These are phyloP conservation scores for Aphodius granarius DNA, from an alignment of 2,888 invertebrate genomes.

Conservation along the genomic window DNA sequence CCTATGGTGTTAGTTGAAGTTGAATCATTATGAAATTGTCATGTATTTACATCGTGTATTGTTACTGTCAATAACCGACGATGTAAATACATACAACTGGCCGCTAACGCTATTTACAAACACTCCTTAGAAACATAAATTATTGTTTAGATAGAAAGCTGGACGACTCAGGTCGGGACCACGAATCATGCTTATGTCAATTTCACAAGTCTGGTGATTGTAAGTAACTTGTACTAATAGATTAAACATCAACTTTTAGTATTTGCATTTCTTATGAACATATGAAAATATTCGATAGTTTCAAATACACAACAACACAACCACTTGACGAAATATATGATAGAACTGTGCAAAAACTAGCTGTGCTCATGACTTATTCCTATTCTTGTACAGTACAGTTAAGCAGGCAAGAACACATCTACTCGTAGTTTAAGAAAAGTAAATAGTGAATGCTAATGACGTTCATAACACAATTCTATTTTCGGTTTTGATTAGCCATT, in stretches of 20 bases:
- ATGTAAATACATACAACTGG: not conserved
- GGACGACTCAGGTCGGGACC: not conserved
- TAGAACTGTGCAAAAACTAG: no score
- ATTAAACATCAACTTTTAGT: not conserved
- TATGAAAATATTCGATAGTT: no score
- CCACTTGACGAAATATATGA: no score
- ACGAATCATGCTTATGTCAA: not conserved
- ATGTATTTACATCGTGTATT: not conserved
- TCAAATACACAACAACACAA: no score
- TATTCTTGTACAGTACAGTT: no score
- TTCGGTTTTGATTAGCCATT: not conserved
- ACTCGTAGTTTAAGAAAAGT: no score
- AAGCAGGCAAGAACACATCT: no score
- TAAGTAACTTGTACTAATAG: not conserved
- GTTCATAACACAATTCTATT: not conserved
- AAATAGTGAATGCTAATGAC: not conserved
- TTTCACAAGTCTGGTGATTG: not conserved
- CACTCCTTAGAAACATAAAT: not conserved
- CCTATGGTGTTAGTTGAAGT: not conserved
- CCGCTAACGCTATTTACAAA: not conserved
- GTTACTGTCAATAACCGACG: not conserved
- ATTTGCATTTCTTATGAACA: no score
- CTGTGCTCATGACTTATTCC: no score
- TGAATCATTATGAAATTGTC: not conserved
- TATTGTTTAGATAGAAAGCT: not conserved